Evolutionary conservation across 2,797 vertebrate genomes (phyloP).

Genomic region (Pyrrhura leucotis): DNA sequence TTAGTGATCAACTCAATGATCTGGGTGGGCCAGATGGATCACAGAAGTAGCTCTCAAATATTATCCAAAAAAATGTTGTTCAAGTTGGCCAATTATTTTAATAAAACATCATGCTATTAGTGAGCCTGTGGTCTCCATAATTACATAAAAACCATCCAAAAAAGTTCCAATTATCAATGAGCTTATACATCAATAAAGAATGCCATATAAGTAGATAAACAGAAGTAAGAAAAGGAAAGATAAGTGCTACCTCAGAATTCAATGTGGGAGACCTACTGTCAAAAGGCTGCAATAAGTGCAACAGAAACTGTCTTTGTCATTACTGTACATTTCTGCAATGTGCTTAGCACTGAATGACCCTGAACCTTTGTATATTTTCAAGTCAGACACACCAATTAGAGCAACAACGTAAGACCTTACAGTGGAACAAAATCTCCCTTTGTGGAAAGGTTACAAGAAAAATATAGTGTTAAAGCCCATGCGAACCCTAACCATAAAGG

Average conservation of each 20-base stretch:
- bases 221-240: neutral
- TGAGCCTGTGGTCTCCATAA: neutral
- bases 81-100: neutral
- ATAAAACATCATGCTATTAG: neutral
- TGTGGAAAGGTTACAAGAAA: constrained; percentile 30
- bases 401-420: neutral
- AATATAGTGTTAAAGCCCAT: neutral
- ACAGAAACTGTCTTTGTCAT: neutral
- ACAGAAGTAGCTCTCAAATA: neutral
- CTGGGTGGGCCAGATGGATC: neutral
- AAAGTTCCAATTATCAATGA: neutral
- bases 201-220: neutral
- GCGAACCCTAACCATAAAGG: neutral
- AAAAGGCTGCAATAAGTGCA: constrained; percentile 1
- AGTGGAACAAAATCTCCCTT: constrained; percentile 25
- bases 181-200: neutral
- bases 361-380: neutral
- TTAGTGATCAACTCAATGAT: neutral
- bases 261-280: neutral
- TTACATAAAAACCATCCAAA: neutral
- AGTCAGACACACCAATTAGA: neutral
- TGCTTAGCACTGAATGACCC: neutral
- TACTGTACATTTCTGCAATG: neutral
- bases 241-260: neutral
- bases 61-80: neutral